These are phyloP conservation scores for Thelaira solivaga DNA, from an alignment of 2,888 invertebrate species.

Conservation along the genomic window DNA sequence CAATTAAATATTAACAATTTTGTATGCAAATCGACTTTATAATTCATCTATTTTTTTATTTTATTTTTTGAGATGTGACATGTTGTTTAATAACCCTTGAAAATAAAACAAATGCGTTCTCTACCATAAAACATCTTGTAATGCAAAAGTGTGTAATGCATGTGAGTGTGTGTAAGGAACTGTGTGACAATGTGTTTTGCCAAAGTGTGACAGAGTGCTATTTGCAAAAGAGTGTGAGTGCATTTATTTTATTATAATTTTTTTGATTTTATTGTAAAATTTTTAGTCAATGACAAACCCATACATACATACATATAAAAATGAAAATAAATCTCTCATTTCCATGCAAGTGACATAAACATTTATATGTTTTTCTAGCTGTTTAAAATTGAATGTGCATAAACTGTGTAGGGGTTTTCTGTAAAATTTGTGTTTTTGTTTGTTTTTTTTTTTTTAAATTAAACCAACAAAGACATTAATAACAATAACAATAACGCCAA, in stretches of 20 bases:
- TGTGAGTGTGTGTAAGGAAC: not conserved
- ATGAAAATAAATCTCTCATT: conserved; percentile 36
- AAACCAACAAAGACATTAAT: not conserved
- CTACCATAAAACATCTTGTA: not conserved
- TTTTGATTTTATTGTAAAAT: not conserved
- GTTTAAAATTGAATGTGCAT: not conserved
- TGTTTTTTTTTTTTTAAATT: too few species aligned
- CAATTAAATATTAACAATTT: conserved; percentile 23
- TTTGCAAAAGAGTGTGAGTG: not conserved
- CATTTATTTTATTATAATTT: conserved; percentile 15
- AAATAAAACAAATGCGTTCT: conserved; percentile 37
- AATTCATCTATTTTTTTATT: conserved; percentile 12
- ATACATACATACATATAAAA: not conserved
- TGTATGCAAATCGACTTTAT: conserved; percentile 16
- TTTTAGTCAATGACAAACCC: conserved; percentile 17
- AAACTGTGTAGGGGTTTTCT: not conserved
- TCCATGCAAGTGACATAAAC: conserved; percentile 50
- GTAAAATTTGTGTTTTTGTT: not conserved
- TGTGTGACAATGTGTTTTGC: not conserved
- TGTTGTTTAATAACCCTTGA: conserved; percentile 53
- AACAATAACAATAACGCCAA: not conserved
- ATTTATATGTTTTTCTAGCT: conserved; percentile 10
- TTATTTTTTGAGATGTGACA: conserved; percentile 37
- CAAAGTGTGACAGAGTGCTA: not conserved
- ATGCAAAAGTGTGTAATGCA: not conserved